Evolutionary conservation across 2,113 vertebrate species (phyloP).

Genomic region (Plestiodon gilberti): DNA sequence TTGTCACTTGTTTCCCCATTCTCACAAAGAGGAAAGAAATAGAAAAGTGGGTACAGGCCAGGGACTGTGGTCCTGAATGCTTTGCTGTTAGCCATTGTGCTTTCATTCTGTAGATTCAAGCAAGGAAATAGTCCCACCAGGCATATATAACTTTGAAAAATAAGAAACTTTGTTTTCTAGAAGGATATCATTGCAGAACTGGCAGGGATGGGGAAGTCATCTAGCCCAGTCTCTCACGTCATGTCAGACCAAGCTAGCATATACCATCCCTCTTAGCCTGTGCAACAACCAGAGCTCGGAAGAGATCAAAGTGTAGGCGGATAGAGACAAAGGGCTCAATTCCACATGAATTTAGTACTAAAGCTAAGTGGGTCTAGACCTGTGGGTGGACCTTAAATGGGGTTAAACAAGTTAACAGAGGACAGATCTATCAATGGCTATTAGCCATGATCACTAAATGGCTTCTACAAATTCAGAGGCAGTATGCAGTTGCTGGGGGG

Average conservation of each 20-base stretch:
- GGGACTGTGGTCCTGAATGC: neutral
- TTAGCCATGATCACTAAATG: too few relatives aligned
- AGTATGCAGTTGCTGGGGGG: too few relatives aligned
- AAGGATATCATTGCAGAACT: neutral
- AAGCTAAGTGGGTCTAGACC: neutral
- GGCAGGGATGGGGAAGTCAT: neutral
- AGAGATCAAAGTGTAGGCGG: neutral
- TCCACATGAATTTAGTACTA: neutral
- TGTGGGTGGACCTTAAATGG: neutral
- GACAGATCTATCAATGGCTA: too few relatives aligned
- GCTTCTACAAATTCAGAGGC: too few relatives aligned
- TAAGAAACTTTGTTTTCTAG: neutral
- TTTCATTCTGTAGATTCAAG: neutral
- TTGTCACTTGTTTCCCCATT: constrained; percentile 1
- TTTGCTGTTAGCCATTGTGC: neutral
- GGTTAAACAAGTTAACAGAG: too few relatives aligned
- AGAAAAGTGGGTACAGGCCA: neutral
- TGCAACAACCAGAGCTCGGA: neutral
- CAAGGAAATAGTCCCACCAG: neutral
- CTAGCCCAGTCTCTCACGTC: neutral
- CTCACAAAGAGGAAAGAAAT: neutral
- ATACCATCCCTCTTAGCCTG: neutral
- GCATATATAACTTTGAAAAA: neutral
- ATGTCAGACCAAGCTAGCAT: too few relatives aligned
- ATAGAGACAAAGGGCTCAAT: neutral